Percentiles rank a stretch among this genome's conserved stretches.
Conservation (phyloP, 2,797 vertebrate genomes). For the Morelia viridis region DNA sequence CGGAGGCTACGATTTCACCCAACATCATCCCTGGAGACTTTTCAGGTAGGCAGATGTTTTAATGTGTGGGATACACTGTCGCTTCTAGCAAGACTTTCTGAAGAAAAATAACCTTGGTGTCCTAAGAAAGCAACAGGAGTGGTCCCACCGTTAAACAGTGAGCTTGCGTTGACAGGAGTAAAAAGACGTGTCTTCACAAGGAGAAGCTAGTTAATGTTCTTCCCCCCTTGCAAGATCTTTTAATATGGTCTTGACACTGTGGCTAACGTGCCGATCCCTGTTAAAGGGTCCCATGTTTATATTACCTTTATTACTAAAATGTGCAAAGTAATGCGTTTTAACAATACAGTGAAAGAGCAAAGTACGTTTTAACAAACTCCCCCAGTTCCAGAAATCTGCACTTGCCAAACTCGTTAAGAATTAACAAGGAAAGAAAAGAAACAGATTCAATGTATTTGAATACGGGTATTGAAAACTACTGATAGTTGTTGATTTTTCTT, state of each 20-base stretch:
- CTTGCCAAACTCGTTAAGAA: background rate
- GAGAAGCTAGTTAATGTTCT: background rate
- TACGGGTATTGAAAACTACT: background rate
- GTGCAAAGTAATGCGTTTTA: background rate
- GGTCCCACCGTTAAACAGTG: background rate
- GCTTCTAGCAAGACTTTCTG: background rate
- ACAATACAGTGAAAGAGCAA: background rate
- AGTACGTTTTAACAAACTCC: background rate
- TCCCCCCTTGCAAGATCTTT: background rate
- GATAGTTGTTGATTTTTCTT: background rate
- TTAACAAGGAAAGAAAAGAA: background rate
- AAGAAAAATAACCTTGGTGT: background rate
- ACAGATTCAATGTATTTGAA: background rate
- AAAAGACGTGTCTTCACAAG: background rate
- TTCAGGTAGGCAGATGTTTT: constrained; percentile 82
- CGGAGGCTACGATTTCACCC: constrained; percentile 91
- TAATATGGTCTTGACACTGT: background rate
- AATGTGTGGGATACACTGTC: background rate
- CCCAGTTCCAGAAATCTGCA: background rate
- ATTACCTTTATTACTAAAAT: background rate
- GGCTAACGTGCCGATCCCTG: background rate
- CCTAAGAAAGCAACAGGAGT: background rate
- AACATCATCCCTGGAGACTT: constrained; percentile 89
- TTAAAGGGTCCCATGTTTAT: background rate
- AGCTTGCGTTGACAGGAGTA: background rate